A percentile compares a stretch with the other conserved stretches of the same genome.
Conservation (phyloP, 2,797 vertebrate species). For the Euthynnus affinis region DNA sequence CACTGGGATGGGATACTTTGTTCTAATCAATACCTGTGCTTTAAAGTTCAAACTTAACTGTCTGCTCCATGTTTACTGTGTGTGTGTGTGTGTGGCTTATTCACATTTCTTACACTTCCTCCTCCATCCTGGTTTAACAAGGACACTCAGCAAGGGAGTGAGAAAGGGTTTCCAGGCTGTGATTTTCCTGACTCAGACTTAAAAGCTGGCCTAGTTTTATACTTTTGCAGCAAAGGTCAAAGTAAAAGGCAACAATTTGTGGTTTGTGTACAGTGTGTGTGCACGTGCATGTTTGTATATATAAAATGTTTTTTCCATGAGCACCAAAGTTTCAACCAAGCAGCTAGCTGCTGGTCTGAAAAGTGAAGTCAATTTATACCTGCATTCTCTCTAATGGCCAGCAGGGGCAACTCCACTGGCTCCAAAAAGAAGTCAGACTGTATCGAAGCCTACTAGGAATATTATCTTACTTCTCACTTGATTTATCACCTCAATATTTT, state of each 20-base stretch:
- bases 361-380: no score
- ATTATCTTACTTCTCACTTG: no score
- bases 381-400: no score
- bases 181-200: slow-evolving; percentile 57
- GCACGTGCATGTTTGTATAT: neutral
- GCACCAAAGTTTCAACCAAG: no score
- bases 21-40: slow-evolving; percentile 3
- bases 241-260: slow-evolving; percentile 25
- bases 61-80: neutral
- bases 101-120: slow-evolving; percentile 37
- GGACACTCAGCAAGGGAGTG: slow-evolving; percentile 48
- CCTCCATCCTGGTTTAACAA: slow-evolving; percentile 51
- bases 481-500: no score
- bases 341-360: no score
- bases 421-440: no score
- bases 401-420: no score
- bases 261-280: neutral
- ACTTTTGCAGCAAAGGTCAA: slow-evolving; percentile 45
- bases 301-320: neutral
- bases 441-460: no score
- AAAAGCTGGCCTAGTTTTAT: slow-evolving; percentile 37
- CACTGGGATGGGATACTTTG: neutral
- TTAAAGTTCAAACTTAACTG: slow-evolving; percentile 4
- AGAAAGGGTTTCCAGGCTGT: slow-evolving; percentile 36
- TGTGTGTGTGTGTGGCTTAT: slow-evolving; percentile 16